Evolutionary conservation across 2,888 invertebrate species (phyloP).

Genomic region (Andricus quercusramuli): DNA sequence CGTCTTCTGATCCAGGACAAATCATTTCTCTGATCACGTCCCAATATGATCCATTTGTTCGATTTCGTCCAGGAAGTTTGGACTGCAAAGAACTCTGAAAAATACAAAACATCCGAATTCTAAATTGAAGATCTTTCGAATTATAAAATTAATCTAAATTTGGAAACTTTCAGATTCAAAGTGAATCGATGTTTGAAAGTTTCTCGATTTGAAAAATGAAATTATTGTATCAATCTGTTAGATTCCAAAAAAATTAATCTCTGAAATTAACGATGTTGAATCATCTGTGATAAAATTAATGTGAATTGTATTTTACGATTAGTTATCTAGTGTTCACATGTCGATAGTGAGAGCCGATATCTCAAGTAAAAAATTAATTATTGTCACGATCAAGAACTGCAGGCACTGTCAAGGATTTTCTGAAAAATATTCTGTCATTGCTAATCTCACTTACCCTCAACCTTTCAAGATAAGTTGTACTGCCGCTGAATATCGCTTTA

Average conservation of each 20-base stretch:
- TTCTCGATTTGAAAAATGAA: no score
- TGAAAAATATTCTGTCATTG: background rate
- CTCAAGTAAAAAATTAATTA: slow-evolving; percentile 5
- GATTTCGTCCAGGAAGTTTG: slow-evolving; percentile 88
- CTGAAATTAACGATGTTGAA: slow-evolving; percentile 11
- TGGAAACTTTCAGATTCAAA: no score
- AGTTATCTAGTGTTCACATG: slow-evolving; percentile 8
- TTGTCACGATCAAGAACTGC: slow-evolving; percentile 33
- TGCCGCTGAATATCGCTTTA: slow-evolving; percentile 84
- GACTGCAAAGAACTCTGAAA: slow-evolving; percentile 85
- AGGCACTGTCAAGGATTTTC: slow-evolving; percentile 19
- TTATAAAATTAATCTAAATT: no score
- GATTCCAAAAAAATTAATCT: background rate
- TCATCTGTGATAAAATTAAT: background rate
- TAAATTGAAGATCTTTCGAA: no score
- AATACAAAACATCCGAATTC: slow-evolving; percentile 14
- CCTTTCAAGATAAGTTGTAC: slow-evolving; percentile 90
- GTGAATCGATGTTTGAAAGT: no score
- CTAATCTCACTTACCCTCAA: slow-evolving; percentile 81
- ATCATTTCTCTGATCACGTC: slow-evolving; percentile 88
- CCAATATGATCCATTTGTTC: slow-evolving; percentile 89
- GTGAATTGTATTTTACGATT: background rate
- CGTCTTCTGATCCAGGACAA: slow-evolving; percentile 86
- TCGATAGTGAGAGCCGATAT: slow-evolving; percentile 12
- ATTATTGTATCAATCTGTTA: slow-evolving; percentile 1